Percentiles rank a stretch among this genome's conserved stretches.
Conservation (phyloP, 2,113 vertebrate genomes). For the Sprattus sprattus region DNA sequence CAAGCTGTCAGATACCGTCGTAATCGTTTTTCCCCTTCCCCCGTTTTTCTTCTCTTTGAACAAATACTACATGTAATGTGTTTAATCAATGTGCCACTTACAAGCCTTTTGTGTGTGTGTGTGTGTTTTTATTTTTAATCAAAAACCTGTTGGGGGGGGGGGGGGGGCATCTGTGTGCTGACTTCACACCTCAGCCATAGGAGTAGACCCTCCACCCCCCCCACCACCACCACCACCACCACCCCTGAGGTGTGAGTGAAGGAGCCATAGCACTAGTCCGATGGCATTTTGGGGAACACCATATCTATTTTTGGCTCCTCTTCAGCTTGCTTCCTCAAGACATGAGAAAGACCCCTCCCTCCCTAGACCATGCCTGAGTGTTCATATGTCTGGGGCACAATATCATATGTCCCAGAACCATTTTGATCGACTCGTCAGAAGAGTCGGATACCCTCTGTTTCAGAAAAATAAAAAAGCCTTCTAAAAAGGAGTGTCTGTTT, state of each 20-base stretch:
- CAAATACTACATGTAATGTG: slow-evolving; percentile 1
- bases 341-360: not conserved
- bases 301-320: not conserved
- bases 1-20: slow-evolving; percentile 12
- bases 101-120: not conserved
- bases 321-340: not conserved
- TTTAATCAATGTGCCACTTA: not conserved
- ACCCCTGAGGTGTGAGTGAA: not conserved
- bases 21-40: not conserved
- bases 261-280: not conserved
- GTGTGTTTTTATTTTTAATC: not conserved
- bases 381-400: not conserved
- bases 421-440: not conserved
- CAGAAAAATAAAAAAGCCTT: not conserved
- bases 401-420: not conserved
- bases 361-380: not conserved
- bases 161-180: not conserved
- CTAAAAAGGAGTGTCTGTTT: not conserved
- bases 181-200: not conserved
- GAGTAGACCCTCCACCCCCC: too few species aligned
- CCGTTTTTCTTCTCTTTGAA: not conserved
- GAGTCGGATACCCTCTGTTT: not conserved
- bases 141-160: not conserved
- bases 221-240: too few species aligned
- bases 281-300: slow-evolving; percentile 17